Evolutionary conservation across 1,140 invertebrate genomes (phyloP), one percentile per base, ranked within the genome.

Genomic region (Euwallacea fornicatus): DNA sequence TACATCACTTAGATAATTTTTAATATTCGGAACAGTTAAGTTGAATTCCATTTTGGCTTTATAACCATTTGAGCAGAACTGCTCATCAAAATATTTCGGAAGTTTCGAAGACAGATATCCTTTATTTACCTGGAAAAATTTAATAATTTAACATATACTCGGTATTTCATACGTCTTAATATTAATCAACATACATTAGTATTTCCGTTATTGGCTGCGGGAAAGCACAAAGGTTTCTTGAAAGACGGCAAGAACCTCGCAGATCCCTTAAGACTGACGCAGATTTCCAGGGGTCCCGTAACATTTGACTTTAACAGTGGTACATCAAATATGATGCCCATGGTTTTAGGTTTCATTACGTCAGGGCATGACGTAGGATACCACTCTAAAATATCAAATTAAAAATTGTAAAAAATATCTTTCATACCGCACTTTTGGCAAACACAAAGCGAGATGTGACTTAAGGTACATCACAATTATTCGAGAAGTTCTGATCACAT

Each of bases 1-100:
- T 64, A 70, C 69, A 71, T 72, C 70, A 53, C 59, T 72, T 53
- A 72, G 53, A 43, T 66, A 72, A 46, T 72, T 66, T 33, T 33
- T 33, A 33, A 66, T 53, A 21, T 53, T 21, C 9, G 55, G 7
- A 11, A 53, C 4, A 53, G 21, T 42, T 50, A 60, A 42, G 44
- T 67, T 21, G 62, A 72, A 72, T 7, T n/a, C 6, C 21, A 72
- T 7, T 21, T 67, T 42, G 10, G 15, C 42, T 42, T 8, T 11
- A 13, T 66, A 13, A 60, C 58, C 70, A 42, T 72, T 59, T 42
- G 50, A 21, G 56, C 63, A 72, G 61, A 72, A 72, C 0, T 42
- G 41, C 41, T 21, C 11, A 44, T 66, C 44, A 44, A 3, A 6
- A 10, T 15, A 42, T 54, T 46, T 62, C 2, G 55, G 58, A 41